Conservation (phyloP, 2,113 vertebrate genomes). For the Hassar affinis region DNA sequence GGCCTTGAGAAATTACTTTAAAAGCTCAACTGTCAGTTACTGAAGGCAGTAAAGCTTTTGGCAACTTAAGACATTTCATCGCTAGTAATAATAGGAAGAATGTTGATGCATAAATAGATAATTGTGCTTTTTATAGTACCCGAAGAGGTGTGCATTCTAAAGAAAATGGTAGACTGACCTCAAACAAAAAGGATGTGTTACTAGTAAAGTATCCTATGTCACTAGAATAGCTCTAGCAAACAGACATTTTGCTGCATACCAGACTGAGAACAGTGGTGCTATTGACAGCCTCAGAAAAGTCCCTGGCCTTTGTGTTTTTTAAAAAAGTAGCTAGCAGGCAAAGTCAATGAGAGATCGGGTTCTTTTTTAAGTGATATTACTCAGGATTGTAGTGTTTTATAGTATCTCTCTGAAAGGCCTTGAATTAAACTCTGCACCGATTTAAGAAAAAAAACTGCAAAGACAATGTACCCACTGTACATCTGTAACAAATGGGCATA, state of each 20-base stretch:
- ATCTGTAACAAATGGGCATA: not conserved
- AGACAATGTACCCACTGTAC: not conserved
- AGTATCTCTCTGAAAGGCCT: not conserved
- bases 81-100: constrained; percentile 9
- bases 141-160: constrained; percentile 17
- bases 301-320: constrained; percentile 5
- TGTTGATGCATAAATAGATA: not conserved
- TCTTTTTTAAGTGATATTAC: not conserved
- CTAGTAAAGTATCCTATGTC: constrained; percentile 36
- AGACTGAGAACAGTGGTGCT: constrained; percentile 38
- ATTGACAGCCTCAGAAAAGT: constrained; percentile 28
- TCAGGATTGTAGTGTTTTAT: not conserved
- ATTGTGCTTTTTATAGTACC: not conserved
- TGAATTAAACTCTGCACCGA: not conserved
- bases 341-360: constrained; percentile 3
- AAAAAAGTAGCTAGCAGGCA: constrained; percentile 13
- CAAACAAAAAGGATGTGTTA: constrained; percentile 43
- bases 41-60: not conserved
- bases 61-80: not conserved
- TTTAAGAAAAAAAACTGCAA: not conserved
- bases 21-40: constrained; percentile 2
- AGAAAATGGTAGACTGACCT: constrained; percentile 16
- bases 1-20: not conserved
- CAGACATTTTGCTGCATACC: constrained; percentile 40
- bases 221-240: constrained; percentile 26